Evolutionary conservation across 2,888 invertebrate species (phyloP), one percentile per base, ranked within the genome.

Genomic region (Callosobruchus maculatus): DNA sequence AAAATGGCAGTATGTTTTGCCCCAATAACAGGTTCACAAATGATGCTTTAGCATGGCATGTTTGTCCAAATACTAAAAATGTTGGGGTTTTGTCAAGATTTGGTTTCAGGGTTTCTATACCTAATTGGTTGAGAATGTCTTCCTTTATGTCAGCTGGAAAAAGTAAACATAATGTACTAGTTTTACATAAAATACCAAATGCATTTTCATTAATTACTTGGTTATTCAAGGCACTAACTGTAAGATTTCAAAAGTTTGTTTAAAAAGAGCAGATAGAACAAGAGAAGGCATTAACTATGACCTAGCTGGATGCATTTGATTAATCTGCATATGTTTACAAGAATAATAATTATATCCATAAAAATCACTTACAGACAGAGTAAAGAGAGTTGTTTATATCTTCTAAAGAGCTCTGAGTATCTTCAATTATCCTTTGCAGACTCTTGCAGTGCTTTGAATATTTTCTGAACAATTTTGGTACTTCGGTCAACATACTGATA

Each of bases 1-100:
- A 85, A 0, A 89, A 78, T 68, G 95, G 95, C 75, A 95, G 87
- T 75, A 95, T 87, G 22, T 89, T 86, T 74, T 90, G 88, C 0
- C 92, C 92, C 72, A 96, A 88, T 71, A 96, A 87, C 75, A 91
- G 90, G 85, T 96, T 95, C 20, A 94, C 90, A 73, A 96, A 88
- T 9, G 92, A 87, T 0, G 93, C 93, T 82, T 93, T 92, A 0
- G 93, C 92, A 76, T 90, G 89, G n/a, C 90, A 89, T 73, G 90
- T 91, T 79, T 92, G 92, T 30, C 95, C 95, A 76, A 94, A 88
- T 18, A 95, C 86, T n/a, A 95, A 89, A 71, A 95, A 88, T 13
- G 92, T 91, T 0, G 93, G 92, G n/a, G 89, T 78, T 74, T 82
- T 82, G 71, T 86, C 85, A 22, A 86, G 79, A 74, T 84, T 83